Evolutionary conservation across 1,140 invertebrate genomes (phyloP), one percentile per base, ranked within the genome.

Genomic region (Lerema accius): DNA sequence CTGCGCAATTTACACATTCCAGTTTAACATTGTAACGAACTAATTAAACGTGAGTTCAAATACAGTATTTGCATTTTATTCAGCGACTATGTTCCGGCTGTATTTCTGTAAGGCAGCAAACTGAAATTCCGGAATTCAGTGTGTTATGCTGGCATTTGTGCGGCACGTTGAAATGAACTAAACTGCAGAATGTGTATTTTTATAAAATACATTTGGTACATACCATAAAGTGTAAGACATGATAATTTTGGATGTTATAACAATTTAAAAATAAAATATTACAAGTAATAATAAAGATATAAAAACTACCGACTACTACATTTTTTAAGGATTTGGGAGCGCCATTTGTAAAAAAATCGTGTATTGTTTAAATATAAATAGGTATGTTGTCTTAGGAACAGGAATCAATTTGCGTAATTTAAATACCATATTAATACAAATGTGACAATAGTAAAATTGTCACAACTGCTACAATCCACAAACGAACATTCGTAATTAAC

Each of bases 1-100:
- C 51, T 42, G 51, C 16, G 43, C 26, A 59, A 59, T 59, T 59
- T 46, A 59, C 55, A 59, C 17, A 53, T 53, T 49, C 28, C 39
- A 35, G 55, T 59, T 51, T 46, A 59, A 59, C 55, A 59, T 46
- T 11, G 42, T 59, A 59, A 59, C 55, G 55, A 59, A 59, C 55
- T 59, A 59, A 59, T 59, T 59, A 59, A 59, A 59, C 55, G 43
- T 59, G 55, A 59, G 55, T 59, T 39, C 55, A 59, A 59, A 59
- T 59, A 59, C 46, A 37, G 55, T 59, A 59, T 59, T 59, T 48
- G 55, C 55, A 59, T 59, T 59, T 59, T 59, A 45, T 58, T 58
- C 55, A 45, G 43, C 16, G 55, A 39, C 45, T 39, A 45, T 45
- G 32, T 48, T 17, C 43, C 43, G 55, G 50, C 17, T 37, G 35